Evolutionary conservation across 1,140 invertebrate genomes (phyloP).

Genomic region (Delia radicum): DNA sequence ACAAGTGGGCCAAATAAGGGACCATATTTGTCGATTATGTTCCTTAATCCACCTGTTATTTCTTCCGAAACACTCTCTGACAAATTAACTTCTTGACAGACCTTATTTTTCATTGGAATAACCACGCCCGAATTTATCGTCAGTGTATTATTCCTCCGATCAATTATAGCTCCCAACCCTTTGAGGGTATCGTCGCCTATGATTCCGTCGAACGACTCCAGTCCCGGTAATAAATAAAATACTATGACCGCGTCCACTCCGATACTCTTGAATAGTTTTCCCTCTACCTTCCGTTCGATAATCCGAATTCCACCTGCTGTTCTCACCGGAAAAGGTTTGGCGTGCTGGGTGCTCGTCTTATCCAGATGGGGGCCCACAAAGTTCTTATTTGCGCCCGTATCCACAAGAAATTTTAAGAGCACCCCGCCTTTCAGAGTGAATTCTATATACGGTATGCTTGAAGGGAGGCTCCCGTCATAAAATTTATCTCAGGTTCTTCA

Average conservation of each 20-base stretch:
- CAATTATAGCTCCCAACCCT: background rate
- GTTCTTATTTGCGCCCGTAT: no score
- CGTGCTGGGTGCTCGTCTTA: background rate
- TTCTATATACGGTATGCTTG: background rate
- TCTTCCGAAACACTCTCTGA: background rate
- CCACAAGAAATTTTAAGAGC: no score
- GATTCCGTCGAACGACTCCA: no score
- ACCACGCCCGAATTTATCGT: background rate
- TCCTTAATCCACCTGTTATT: no score
- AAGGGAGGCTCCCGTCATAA: background rate
- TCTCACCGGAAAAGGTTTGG: background rate
- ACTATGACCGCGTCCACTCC: background rate
- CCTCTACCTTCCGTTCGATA: background rate
- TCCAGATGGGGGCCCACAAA: background rate
- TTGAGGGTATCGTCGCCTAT: background rate
- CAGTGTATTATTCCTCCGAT: background rate
- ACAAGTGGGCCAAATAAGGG: background rate
- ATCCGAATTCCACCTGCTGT: background rate
- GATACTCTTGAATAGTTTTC: background rate
- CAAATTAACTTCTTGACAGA: background rate
- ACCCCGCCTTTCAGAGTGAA: no score
- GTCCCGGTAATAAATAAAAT: background rate
- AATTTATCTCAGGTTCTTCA: background rate
- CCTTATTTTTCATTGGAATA: no score
- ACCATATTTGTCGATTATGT: background rate